phyloP scores from a whole-genome alignment of 2,888 invertebrate species.

The Drosophila peninsularis region DNA sequence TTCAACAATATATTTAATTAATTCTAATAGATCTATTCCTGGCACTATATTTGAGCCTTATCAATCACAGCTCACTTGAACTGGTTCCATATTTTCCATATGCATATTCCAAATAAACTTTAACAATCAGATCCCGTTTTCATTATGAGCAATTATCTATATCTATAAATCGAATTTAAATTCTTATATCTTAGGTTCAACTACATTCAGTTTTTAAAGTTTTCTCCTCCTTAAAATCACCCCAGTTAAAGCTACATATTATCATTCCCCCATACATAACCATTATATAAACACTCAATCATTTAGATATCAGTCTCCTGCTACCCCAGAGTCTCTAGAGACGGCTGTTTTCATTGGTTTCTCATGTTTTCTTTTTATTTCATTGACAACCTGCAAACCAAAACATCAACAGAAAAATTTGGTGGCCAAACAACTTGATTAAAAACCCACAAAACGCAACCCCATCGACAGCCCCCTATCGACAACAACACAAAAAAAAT shows the following conservation, averaged over 20 bases:
- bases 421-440: constrained; percentile 75
- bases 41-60: too few species aligned
- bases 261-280: not conserved
- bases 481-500: not conserved
- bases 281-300: constrained; percentile 14
- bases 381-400: constrained; percentile 46
- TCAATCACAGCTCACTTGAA: not conserved
- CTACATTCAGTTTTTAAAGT: not conserved
- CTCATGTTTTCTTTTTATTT: not conserved
- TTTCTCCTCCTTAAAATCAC: not conserved
- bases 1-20: too few species aligned
- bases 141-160: not conserved
- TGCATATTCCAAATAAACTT: too few species aligned
- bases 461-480: constrained; percentile 7
- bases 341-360: constrained; percentile 26
- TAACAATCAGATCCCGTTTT: too few species aligned
- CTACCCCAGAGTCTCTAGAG: constrained; percentile 11
- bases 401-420: constrained; percentile 49
- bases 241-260: not conserved
- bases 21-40: too few species aligned
- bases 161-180: too few species aligned
- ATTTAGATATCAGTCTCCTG: constrained; percentile 24
- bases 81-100: too few species aligned
- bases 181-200: too few species aligned
- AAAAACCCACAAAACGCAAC: constrained; percentile 73